Evolutionary conservation across 1,140 invertebrate species (phyloP), one percentile per base, ranked within the genome.

Genomic region (Frieseomelitta varia): DNA sequence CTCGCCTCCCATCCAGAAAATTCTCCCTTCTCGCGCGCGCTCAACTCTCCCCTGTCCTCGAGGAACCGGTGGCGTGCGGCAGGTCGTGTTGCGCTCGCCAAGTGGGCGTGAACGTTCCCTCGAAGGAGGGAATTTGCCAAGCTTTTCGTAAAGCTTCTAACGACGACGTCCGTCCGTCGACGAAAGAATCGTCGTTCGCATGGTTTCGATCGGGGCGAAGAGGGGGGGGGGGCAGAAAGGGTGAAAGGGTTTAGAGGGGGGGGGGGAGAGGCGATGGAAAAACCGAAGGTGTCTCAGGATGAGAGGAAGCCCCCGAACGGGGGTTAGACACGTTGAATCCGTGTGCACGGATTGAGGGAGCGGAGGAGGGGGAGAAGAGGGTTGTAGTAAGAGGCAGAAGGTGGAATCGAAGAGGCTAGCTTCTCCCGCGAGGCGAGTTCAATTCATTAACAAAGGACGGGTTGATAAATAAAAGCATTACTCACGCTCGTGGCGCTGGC

Each of bases 401-500:
- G 51, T 58, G 65, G 81, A 73, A 39, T 71, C 58, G 85, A 80
- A 81, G 81, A 68, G 72, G 71, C 61, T 65, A 81, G 75, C 79
- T 87, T 71, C 74, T 71, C 27, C 74, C 77, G 73, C 79, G 79
- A 72, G 79, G 76, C 81, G 74, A 85, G 90, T 91, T 91, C 90
- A 90, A 91, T 91, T 91, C 91, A 91, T 93, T 93, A 93, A 93
- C 92, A 93, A 93, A 93, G 91, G 91, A 92, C 87, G 91, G 89
- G 83, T 93, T 93, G 93, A 93, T 93, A 93, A 93, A 93, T 93
- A 93, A 93, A 93, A 93, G 93, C 93, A 93, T 92, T 93, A 93
- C 89, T 93, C 92, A 93, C 88, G 89, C 90, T 92, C 90, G 90
- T 91, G 92, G 88, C 81, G 84, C 91, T 90, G 88, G 88, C 91